These are phyloP conservation scores for Gambusia affinis DNA, from an alignment of 2,113 vertebrate genomes.

Conservation along the genomic window DNA sequence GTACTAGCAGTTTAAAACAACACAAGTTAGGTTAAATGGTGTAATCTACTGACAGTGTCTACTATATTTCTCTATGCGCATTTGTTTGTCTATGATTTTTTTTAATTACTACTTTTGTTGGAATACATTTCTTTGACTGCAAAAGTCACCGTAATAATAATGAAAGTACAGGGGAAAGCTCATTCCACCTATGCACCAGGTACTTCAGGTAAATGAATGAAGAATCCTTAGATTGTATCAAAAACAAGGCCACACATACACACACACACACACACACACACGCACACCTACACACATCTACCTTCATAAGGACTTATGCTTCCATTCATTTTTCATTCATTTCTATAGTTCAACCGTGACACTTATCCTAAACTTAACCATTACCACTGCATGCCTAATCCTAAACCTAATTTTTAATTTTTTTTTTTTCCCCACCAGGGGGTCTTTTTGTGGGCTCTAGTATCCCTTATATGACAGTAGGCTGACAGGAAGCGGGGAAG, in stretches of 20 bases:
- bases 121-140: not conserved
- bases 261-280: slow-evolving; percentile 1
- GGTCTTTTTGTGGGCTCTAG: too few species aligned
- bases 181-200: slow-evolving; percentile 31
- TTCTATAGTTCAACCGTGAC: too few species aligned
- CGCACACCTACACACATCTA: slow-evolving; percentile 11
- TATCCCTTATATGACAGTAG: too few species aligned
- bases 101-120: not conserved
- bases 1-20: not conserved
- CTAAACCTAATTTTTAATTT: too few species aligned
- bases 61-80: not conserved
- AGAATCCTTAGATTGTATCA: slow-evolving; percentile 1
- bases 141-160: not conserved
- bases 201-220: slow-evolving; percentile 58
- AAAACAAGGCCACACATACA: slow-evolving; percentile 33
- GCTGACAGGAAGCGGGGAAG: too few species aligned
- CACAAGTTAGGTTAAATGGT: not conserved
- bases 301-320: too few species aligned
- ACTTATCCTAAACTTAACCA: too few species aligned
- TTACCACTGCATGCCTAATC: too few species aligned
- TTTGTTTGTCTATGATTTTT: too few species aligned
- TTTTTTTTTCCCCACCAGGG: too few species aligned
- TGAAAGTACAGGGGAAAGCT: slow-evolving; percentile 15
- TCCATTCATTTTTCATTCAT: too few species aligned
- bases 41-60: too few species aligned